Percentiles rank a stretch among this genome's conserved stretches.
Conservation (phyloP, 1,140 invertebrate genomes). For the Papilio aristodemus region DNA sequence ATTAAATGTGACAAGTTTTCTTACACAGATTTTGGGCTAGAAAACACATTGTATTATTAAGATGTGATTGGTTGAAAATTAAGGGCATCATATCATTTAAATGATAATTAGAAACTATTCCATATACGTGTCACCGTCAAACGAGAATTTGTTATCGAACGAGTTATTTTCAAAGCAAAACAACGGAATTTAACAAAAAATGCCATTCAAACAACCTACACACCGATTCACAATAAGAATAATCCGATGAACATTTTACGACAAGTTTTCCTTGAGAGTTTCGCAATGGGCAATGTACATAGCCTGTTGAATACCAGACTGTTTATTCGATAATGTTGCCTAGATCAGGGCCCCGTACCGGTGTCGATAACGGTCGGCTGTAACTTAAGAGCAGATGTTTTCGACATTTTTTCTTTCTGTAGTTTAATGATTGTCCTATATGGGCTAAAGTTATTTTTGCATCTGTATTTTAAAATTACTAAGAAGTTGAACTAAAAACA, state of each 20-base stretch:
- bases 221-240: conserved; percentile 22
- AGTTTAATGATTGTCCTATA: not conserved
- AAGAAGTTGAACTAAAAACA: not conserved
- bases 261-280: conserved; percentile 27
- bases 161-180: conserved; percentile 24
- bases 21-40: too few species aligned
- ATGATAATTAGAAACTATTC: not conserved
- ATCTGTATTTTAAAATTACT: not conserved
- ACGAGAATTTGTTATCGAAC: not conserved
- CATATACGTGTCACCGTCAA: conserved; percentile 9
- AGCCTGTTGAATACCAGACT: conserved; percentile 13
- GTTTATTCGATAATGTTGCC: conserved; percentile 26
- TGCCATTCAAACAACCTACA: conserved; percentile 20
- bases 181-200: conserved; percentile 17
- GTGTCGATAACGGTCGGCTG: not conserved
- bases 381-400: conserved; percentile 15
- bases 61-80: not conserved
- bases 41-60: too few species aligned
- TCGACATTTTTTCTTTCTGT: not conserved
- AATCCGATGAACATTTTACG: conserved; percentile 22
- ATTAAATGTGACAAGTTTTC: too few species aligned
- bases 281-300: conserved; percentile 6
- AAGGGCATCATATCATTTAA: conserved; percentile 19
- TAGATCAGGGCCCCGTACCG: conserved; percentile 18
- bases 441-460: conserved; percentile 1